Evolutionary conservation across 2,797 vertebrate species (phyloP), one percentile per base, ranked within the genome.

Genomic region (Odontamblyopus lacepedii): DNA sequence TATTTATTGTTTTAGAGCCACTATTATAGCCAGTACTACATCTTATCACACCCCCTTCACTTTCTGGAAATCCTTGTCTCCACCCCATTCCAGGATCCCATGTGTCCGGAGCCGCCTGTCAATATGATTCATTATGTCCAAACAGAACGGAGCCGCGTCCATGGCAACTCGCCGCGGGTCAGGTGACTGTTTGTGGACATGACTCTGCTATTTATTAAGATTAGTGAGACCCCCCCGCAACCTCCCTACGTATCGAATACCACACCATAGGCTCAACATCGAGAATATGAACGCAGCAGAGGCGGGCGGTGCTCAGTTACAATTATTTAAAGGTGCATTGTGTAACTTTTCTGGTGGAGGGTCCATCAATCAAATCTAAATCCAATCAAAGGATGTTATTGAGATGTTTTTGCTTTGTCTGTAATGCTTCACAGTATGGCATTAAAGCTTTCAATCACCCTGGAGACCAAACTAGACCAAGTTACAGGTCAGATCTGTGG

Each of bases 81-180:
- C 61, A 0, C 79, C 80, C 74, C 69, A 18, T 51, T 57, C 76
- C 79, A 79, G 78, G 80, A 71, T 85, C 76, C 83, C 63, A 81
- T 81, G 79, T 84, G 78, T 79, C 63, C 18, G 80, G 77, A 85
- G 80, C 69, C 63, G 41, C 80, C 82, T 86, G 85, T 87, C 85
- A 85, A 9, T 18, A 59, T 92, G 78, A 91, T 87, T 85, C 84
- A 91, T 92, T 70, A 70, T 82, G 76, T 77, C 84, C 71, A 87
- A 92, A 87, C 74, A 87, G 71, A 75, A 74, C 16, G 59, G 72
- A 67, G 74, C 73, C 63, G 80, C 89, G 84, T 76, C 82, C 64
- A 26, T 64, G 82, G 88, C 69, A 79, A 81, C 78, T 85, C 80
- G 48, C 81, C 74, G 84, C 66, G 27, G 76, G 77, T 70, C 71